Base-by-base conservation (phyloP, 1,140 invertebrate species). In the Solenopsis fugax region DNA sequence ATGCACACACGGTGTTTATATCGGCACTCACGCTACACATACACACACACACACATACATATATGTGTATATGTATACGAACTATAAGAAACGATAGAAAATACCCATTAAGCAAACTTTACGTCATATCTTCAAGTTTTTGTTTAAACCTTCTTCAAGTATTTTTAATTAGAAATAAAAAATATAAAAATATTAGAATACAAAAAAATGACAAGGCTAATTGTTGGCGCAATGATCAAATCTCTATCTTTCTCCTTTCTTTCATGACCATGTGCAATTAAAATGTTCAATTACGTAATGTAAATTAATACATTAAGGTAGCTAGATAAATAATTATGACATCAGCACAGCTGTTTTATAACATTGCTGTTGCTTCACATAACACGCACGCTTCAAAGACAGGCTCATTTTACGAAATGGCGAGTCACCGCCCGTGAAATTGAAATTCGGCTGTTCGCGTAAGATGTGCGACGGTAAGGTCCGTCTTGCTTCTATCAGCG, bases 1-100 rank as follows among this genome's bases (percentile, higher is more conserved):
- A 78, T 64, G 75, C 67, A 87, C 48, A 86, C 48, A 52, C 48
- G 34, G 21, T 41, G 69, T 86, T 88, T 80, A 86, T 34, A 60
- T 60, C 69, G n/a, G 18, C 13, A 58, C 37, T 60, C 50, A 7
- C 16, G 16, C 41, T 60, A 12, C 16, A 16, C 16, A 29, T 2
- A 29, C 41, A 0, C 41, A 41, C 41, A 41, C 41, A 5, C 13
- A n/a, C 37, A 41, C n/a, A 65, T 65, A 52, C 4, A n/a, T 62
- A 62, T 62, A n/a, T n/a, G n/a, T n/a, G n/a, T n/a, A n/a, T n/a
- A n/a, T n/a, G n/a, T n/a, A 60, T 72, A 75, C 41, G 18, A 73
- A 29, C 10, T 13, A 6, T 41, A 72, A 81, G 50, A 72, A 60
- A 50, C 18, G 16, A 65, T 50, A 65, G 45, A 60, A 82, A 71